These are phyloP conservation scores for Drosophila macrospina DNA, from an alignment of 2,888 invertebrate species.

Conservation along the genomic window DNA sequence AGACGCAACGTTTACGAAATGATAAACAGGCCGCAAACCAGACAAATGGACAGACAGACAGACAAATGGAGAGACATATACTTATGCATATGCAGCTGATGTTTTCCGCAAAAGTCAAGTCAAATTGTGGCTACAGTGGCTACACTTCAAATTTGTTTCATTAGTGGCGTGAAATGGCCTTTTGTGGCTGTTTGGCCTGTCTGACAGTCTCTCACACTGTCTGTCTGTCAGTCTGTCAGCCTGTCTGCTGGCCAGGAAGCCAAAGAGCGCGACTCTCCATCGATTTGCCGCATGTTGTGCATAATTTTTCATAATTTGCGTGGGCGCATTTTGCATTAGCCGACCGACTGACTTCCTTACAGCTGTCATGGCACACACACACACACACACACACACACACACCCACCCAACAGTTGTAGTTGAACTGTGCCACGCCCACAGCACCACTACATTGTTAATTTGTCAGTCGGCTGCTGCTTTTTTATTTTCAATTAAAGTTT, in stretches of 20 bases:
- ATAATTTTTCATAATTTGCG: constrained; percentile 81
- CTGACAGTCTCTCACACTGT: not conserved
- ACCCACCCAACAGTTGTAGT: constrained; percentile 1
- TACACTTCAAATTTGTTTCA: constrained; percentile 81
- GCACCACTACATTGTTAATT: constrained; percentile 44
- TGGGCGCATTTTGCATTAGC: constrained; percentile 63
- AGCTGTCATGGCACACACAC: constrained; percentile 57
- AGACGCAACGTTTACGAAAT: constrained; percentile 66
- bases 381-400: constrained; percentile 11
- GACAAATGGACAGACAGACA: constrained; percentile 6
- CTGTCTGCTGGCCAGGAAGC: constrained; percentile 50
- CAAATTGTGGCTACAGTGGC: constrained; percentile 56
- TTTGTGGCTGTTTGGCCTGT: constrained; percentile 49
- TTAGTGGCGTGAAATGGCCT: constrained; percentile 78
- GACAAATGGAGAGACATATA: constrained; percentile 3
- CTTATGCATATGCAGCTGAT: constrained; percentile 27
- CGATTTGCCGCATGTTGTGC: constrained; percentile 66
- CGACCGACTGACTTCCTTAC: constrained; percentile 80
- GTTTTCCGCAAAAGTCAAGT: constrained; percentile 71
- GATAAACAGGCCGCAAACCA: constrained; percentile 21
- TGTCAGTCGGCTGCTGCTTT: constrained; percentile 50
- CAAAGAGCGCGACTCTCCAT: constrained; percentile 36
- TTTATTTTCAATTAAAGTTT: constrained; percentile 80
- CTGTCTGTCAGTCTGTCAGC: not conserved
- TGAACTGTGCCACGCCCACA: constrained; percentile 49